Conservation (phyloP, 2,113 vertebrate species). For the Chaetops frenatus region DNA sequence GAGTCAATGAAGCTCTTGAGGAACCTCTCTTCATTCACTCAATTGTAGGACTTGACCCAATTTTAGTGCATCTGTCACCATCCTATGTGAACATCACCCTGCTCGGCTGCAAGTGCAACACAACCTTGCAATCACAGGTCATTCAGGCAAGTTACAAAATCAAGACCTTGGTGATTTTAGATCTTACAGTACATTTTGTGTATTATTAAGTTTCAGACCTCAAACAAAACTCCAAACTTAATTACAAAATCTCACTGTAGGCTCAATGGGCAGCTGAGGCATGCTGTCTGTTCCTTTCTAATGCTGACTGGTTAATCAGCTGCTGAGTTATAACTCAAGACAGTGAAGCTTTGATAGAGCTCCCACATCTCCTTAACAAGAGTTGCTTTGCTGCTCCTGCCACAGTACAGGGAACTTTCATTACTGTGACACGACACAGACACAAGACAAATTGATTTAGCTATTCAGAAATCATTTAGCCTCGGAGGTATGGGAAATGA, state of each 20-base stretch:
- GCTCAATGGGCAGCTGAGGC: background rate
- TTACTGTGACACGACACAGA: constrained; percentile 11
- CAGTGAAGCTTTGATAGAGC: background rate
- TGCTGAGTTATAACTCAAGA: constrained; percentile 15
- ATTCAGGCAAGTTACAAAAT: constrained; percentile 17
- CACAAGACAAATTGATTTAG: constrained; percentile 40
- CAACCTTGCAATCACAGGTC: constrained; percentile 59
- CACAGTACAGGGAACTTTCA: background rate
- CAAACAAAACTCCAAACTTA: background rate
- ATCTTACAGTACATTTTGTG: constrained; percentile 39
- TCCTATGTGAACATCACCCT: constrained; percentile 2
- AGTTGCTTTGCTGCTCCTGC: background rate
- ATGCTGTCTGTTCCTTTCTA: background rate
- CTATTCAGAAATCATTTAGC: constrained; percentile 44
- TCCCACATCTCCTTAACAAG: background rate
- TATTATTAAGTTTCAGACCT: constrained; percentile 51
- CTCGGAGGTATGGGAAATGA: constrained; percentile 15
- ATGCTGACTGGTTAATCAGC: constrained; percentile 5
- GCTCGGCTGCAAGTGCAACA: constrained; percentile 35
- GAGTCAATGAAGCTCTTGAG: constrained; percentile 22
- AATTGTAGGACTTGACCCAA: constrained; percentile 10
- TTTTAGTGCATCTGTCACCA: constrained; percentile 55
- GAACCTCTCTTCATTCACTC: constrained; percentile 54
- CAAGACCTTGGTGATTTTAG: constrained; percentile 48
- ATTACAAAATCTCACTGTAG: background rate